Evolutionary conservation across 1,140 invertebrate genomes (phyloP).

Genomic region (Drosophila subobscura): DNA sequence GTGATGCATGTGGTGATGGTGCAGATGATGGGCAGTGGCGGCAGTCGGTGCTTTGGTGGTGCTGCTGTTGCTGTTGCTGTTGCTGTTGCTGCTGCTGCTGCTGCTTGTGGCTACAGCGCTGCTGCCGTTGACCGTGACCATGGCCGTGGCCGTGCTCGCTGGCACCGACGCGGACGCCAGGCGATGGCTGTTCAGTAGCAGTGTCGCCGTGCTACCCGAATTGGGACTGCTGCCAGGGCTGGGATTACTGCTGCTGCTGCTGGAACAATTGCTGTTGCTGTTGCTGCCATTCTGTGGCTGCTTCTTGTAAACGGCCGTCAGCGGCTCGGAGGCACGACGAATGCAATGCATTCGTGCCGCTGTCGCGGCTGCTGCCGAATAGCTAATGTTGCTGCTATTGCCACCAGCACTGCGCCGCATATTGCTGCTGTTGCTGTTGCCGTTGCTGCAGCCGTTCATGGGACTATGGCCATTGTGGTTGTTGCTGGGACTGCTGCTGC

Average conservation of each 20-base stretch:
- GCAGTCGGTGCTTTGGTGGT: slow-evolving; percentile 25
- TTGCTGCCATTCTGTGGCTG: slow-evolving; percentile 47
- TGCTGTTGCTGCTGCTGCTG: slow-evolving; percentile 16
- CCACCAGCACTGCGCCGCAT: slow-evolving; percentile 36
- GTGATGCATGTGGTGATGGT: slow-evolving; percentile 71
- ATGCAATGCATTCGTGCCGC: slow-evolving; percentile 80
- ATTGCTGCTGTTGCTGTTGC: slow-evolving; percentile 16
- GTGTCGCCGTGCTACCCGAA: slow-evolving; percentile 40
- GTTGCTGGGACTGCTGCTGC: slow-evolving; percentile 29
- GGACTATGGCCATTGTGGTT: slow-evolving; percentile 13
- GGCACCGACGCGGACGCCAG: slow-evolving; percentile 4
- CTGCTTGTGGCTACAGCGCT: slow-evolving; percentile 21
- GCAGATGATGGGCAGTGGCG: slow-evolving; percentile 53
- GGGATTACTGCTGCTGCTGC: slow-evolving; percentile 1
- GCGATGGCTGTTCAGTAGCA: slow-evolving; percentile 37
- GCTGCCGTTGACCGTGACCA: slow-evolving; percentile 1
- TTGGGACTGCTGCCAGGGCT: slow-evolving; percentile 25
- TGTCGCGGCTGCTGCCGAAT: slow-evolving; percentile 9
- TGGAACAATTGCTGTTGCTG: slow-evolving; percentile 25
- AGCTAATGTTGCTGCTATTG: slow-evolving; percentile 14
- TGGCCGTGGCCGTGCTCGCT: background rate
- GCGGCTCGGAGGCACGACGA: slow-evolving; percentile 66
- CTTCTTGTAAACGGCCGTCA: slow-evolving; percentile 70
- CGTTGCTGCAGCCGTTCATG: slow-evolving; percentile 27
- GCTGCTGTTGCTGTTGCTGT: slow-evolving; percentile 31